Evolutionary conservation across 2,113 vertebrate genomes (phyloP), one percentile per base, ranked within the genome.

Genomic region (Menidia beryllina): DNA sequence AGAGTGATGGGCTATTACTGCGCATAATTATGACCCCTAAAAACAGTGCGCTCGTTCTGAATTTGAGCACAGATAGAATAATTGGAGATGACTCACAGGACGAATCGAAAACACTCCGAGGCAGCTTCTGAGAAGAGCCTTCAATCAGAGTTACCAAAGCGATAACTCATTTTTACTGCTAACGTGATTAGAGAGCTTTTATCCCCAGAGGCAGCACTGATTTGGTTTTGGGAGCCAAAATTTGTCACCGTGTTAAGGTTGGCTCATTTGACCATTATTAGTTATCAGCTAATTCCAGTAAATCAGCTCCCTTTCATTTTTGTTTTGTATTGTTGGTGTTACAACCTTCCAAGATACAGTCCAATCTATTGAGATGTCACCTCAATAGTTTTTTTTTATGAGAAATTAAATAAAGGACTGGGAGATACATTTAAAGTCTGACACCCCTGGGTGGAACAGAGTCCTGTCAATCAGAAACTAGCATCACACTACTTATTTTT

Each of bases 41-140:
- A 77, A 72, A 59, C 69, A 75, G 24, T 19, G 13, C 47, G 41
- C 41, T 53, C 30, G 77, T 53, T 72, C 36, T 26, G 39, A n/a
- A 79, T 77, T 75, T 50, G 4, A 60, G 52, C 65, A 20, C 53
- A 72, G 50, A 80, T 48, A 34, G 47, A 73, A 76, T 83, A 72
- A 83, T 69, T 78, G 70, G 20, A 54, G 64, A 76, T 79, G 79
- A 85, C 69, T 83, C 75, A 81, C n/a, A 41, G 48, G 60, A 49
- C 24, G 66, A 43, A 55, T 70, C 19, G 67, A 71, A 63, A 24
- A 34, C 24, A 41, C 63, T 69, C 39, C 36, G 69, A 13, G 61
- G 69, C 54, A 49, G 70, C 45, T 19, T 47, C 41, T 50, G 36
- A 72, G 43, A 66, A 8, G 26, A 66, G 59, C 24, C 59, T 79